These are phyloP conservation scores for Sciurus vulgaris DNA, from an alignment of 2,797 vertebrate species.

Conservation along the genomic window DNA sequence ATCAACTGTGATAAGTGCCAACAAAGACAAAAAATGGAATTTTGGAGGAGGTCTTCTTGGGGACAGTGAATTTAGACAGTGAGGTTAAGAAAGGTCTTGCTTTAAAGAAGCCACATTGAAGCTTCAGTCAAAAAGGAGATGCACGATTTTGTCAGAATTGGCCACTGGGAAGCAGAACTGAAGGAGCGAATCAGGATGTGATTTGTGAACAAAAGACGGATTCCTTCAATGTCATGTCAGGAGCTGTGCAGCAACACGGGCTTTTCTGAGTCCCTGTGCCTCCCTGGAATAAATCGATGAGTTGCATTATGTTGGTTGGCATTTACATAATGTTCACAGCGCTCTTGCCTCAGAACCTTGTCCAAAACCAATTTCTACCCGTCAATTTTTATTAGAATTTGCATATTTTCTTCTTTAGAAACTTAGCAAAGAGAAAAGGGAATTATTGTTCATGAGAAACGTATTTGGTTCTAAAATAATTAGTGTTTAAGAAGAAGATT, in stretches of 20 bases:
- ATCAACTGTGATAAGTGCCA: background rate
- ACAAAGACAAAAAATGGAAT: background rate
- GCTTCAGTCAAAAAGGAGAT: background rate
- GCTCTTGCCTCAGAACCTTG: slow-evolving; percentile 62
- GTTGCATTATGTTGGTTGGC: slow-evolving; percentile 59
- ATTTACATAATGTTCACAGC: slow-evolving; percentile 68
- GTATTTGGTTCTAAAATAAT: slow-evolving; percentile 73
- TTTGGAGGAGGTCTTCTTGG: background rate
- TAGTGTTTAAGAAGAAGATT: slow-evolving; percentile 78
- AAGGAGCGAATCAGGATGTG: slow-evolving; percentile 56
- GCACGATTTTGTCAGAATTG: slow-evolving; percentile 51
- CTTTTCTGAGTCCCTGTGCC: slow-evolving; percentile 9
- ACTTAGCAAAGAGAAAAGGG: slow-evolving; percentile 63
- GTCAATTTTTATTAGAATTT: slow-evolving; percentile 75
- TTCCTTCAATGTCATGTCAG: slow-evolving; percentile 29
- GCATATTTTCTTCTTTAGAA: slow-evolving; percentile 75
- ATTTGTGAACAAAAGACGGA: slow-evolving; percentile 68
- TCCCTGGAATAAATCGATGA: slow-evolving; percentile 30
- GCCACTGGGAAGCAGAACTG: slow-evolving; percentile 48
- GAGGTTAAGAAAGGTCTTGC: background rate
- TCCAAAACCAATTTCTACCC: slow-evolving; percentile 73
- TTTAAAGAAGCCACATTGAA: background rate
- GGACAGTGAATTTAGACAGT: background rate
- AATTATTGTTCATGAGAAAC: slow-evolving; percentile 72
- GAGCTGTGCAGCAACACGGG: background rate